Percentiles rank a stretch among this genome's conserved stretches.
These are phyloP conservation scores for Orius insidiosus DNA, from an alignment of 1,140 invertebrate genomes.

Conservation along the genomic window DNA sequence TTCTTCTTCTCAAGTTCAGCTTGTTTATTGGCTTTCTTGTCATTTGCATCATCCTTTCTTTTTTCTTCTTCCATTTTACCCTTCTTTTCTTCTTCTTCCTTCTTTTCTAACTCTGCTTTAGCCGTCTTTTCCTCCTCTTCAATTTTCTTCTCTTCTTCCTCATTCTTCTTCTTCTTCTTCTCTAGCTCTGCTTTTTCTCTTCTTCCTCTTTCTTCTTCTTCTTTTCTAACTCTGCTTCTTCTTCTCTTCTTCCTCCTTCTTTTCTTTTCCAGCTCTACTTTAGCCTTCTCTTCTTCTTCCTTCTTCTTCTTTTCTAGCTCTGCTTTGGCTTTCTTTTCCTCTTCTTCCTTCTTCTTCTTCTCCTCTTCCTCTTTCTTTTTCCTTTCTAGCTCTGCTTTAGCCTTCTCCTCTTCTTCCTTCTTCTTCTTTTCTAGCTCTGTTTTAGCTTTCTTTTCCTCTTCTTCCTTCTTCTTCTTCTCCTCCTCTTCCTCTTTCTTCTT, in stretches of 20 bases:
- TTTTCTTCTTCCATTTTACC: conserved; percentile 6
- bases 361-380: conserved; percentile 2
- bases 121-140: conserved; percentile 1
- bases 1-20: background rate
- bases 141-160: background rate
- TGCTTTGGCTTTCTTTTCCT: conserved; percentile 7
- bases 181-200: conserved; percentile 8
- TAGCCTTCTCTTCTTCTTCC: background rate
- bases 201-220: conserved; percentile 14
- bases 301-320: conserved; percentile 6
- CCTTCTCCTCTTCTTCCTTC: conserved; percentile 8
- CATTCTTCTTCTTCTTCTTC: conserved; percentile 5
- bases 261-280: conserved; percentile 1
- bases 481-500: conserved; percentile 8
- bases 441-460: background rate
- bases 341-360: conserved; percentile 7
- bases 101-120: conserved; percentile 5
- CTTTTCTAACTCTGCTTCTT: conserved; percentile 5
- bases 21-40: background rate
- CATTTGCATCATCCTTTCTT: conserved; percentile 1
- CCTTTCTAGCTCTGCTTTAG: background rate
- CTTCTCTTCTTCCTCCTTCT: conserved; percentile 6
- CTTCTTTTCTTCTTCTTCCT: background rate
- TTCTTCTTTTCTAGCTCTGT: conserved; percentile 14
- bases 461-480: conserved; percentile 9